Evolutionary conservation across 1,140 invertebrate species (phyloP).

Genomic region (Saccostrea echinata): DNA sequence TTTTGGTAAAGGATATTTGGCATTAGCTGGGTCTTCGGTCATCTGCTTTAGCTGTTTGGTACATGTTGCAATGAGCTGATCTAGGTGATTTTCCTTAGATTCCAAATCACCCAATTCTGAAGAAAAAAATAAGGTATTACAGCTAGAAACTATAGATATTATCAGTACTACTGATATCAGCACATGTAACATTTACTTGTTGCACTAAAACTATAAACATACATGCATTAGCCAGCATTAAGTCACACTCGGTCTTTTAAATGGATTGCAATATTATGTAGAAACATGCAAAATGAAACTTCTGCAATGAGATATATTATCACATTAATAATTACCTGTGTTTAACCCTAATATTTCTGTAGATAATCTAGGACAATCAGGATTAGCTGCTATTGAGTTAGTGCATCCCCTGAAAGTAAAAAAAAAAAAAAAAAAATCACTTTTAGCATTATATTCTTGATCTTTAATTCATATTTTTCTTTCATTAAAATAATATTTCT

Average conservation of each 20-base stretch:
- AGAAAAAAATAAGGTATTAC: background rate
- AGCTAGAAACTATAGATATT: no score
- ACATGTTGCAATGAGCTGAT: conserved; percentile 88
- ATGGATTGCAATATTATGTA: no score
- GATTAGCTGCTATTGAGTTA: conserved; percentile 72
- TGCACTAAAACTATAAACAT: no score
- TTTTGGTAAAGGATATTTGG: conserved; percentile 80
- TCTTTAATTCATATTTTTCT: no score
- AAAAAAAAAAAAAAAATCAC: background rate
- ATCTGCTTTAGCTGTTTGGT: conserved; percentile 89
- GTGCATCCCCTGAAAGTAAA: conserved; percentile 68
- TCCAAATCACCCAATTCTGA: conserved; percentile 86
- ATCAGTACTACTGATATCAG: no score
- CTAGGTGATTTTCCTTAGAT: conserved; percentile 88
- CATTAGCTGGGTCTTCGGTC: conserved; percentile 89
- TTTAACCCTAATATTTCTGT: conserved; percentile 72
- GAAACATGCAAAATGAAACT: no score
- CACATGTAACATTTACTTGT: no score
- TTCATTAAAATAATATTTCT: no score
- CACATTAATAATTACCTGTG: conserved; percentile 65
- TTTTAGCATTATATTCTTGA: no score
- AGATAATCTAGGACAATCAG: conserved; percentile 62
- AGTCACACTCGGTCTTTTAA: no score
- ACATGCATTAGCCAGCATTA: no score
- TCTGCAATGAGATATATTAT: no score